Conservation (phyloP, 2,797 vertebrate species). For the Taeniopygia guttata region DNA sequence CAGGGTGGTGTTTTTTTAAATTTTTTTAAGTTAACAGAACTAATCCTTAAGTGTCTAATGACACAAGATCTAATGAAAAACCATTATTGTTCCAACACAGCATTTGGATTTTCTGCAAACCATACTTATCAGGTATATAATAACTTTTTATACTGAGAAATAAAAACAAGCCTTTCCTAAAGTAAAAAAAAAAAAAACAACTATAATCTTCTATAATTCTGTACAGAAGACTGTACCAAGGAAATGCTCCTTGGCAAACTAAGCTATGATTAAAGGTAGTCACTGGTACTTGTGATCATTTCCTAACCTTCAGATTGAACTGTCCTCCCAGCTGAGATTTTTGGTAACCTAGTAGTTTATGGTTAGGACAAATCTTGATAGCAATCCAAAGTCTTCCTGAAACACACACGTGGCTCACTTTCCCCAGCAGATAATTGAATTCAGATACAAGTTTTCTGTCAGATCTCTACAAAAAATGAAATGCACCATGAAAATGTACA, state of each 20-base stretch:
- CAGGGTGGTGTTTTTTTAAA: not conserved
- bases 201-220: conserved; percentile 59
- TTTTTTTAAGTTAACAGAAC: not conserved
- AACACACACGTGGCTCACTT: not conserved
- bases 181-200: not conserved
- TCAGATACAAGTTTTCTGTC: conserved; percentile 13
- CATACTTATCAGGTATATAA: conserved; percentile 31
- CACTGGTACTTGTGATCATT: conserved; percentile 53
- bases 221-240: conserved; percentile 25
- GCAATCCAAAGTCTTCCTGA: conserved; percentile 44
- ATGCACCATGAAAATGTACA: not conserved
- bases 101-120: not conserved
- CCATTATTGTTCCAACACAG: not conserved
- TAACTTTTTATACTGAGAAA: conserved; percentile 7
- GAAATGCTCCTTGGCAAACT: conserved; percentile 52
- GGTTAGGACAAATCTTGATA: conserved; percentile 43
- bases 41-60: not conserved
- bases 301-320: conserved; percentile 43
- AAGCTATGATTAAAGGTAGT: conserved; percentile 63
- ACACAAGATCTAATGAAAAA: not conserved
- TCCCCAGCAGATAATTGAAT: conserved; percentile 20
- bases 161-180: not conserved
- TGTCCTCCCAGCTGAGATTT: not conserved
- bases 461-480: not conserved
- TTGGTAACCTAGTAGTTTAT: conserved; percentile 55